Evolutionary conservation across 2,888 invertebrate genomes (phyloP).

Genomic region (Watsonalla cultraria): DNA sequence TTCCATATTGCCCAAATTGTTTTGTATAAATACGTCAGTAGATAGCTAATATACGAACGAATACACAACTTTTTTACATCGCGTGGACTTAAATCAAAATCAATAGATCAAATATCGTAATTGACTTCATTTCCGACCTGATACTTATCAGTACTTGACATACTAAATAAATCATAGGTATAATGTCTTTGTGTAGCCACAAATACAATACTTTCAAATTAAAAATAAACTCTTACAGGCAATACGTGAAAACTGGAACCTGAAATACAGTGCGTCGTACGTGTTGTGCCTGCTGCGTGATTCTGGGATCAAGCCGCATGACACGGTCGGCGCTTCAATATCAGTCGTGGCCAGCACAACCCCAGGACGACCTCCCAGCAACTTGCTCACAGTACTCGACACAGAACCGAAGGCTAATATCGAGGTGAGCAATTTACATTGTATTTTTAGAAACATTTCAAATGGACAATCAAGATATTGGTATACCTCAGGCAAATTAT

Average conservation of each 20-base stretch:
- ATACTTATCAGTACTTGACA: too few species aligned
- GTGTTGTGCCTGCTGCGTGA: conserved; percentile 87
- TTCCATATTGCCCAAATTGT: too few species aligned
- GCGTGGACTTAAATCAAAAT: too few species aligned
- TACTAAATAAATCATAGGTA: too few species aligned
- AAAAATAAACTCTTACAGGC: conserved; percentile 73
- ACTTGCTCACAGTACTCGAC: conserved; percentile 56
- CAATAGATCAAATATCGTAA: too few species aligned
- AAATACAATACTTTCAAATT: too few species aligned
- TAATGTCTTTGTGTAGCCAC: too few species aligned
- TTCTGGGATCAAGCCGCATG: conserved; percentile 79
- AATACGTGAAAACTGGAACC: conserved; percentile 95
- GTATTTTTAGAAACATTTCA: neutral
- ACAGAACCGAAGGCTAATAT: conserved; percentile 59
- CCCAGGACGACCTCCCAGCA: conserved; percentile 49
- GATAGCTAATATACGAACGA: too few species aligned
- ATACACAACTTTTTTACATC: too few species aligned
- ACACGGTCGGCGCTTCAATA: conserved; percentile 62
- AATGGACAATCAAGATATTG: neutral
- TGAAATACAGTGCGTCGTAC: conserved; percentile 94
- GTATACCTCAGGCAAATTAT: neutral
- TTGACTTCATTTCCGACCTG: too few species aligned
- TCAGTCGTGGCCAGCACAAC: conserved; percentile 46
- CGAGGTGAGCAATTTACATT: conserved; percentile 37
- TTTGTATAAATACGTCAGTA: too few species aligned